A percentile compares a stretch with the other conserved stretches of the same genome.
These are phyloP conservation scores for Melanchra persicariae DNA, from an alignment of 2,888 invertebrate genomes.

Conservation along the genomic window DNA sequence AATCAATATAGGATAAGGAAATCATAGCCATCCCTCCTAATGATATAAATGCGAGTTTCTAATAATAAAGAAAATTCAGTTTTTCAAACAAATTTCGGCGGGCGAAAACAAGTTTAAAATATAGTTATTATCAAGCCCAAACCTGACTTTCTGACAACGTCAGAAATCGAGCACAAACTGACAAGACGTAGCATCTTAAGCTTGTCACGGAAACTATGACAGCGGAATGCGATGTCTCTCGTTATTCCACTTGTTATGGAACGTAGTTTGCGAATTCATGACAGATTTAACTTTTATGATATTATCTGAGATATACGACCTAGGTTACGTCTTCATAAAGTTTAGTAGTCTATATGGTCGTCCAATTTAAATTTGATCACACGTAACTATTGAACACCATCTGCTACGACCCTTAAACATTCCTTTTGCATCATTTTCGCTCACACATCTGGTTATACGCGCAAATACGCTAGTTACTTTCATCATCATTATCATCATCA, in stretches of 20 bases:
- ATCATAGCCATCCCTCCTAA: too few species aligned
- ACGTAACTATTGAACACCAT: neutral
- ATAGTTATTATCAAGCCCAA: too few species aligned
- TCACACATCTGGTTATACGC: too few species aligned
- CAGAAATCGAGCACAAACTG: neutral
- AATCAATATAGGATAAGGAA: too few species aligned
- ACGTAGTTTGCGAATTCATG: neutral
- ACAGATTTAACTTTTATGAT: constrained; percentile 1
- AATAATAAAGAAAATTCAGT: too few species aligned
- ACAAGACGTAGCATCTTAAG: neutral
- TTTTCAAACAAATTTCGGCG: too few species aligned
- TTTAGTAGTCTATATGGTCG: neutral
- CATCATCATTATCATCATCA: too few species aligned
- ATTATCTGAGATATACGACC: neutral
- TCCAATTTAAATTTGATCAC: constrained; percentile 19
- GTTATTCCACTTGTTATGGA: constrained; percentile 5
- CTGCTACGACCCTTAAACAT: neutral
- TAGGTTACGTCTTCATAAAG: constrained; percentile 12
- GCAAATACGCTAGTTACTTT: too few species aligned
- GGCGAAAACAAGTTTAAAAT: too few species aligned
- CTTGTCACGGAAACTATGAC: neutral
- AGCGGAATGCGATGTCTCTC: neutral
- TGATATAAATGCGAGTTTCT: too few species aligned
- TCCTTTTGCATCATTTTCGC: neutral
- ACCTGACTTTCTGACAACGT: too few species aligned